Base-by-base conservation (phyloP, 1,140 invertebrate genomes). In the Drosophila repletoides region DNA sequence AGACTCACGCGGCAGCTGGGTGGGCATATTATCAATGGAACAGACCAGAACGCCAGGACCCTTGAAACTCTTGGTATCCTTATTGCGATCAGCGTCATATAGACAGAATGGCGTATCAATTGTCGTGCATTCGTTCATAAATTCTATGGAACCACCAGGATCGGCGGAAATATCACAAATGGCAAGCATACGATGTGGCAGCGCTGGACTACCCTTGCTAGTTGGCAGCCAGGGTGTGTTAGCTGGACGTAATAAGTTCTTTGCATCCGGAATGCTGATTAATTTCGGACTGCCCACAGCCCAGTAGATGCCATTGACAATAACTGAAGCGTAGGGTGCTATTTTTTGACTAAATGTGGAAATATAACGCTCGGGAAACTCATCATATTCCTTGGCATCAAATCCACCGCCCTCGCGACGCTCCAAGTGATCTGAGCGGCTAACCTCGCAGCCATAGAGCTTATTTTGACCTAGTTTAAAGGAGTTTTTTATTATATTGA, bases 21-120 rank as follows among this genome's bases (percentile, higher is more conserved):
- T 99, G 1, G 99, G 99, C 98, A 99, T 99, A 90, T 99, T 99
- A 91, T 99, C 98, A 63, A 99, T 99, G 2, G 97, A 98, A 90
- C 99, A 99, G 1, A 99, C 98, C 40, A 99, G 91, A 1, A 99
- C 98, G 14, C 99, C 99, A 0, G 96, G 95, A 2, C 98, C 98
- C 91, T 97, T 97, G 90, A 98, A 99, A 91, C 96, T 98, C 83
- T 99, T 98, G 0, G 95, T 97, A 69, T 98, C 97, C 89, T 98
- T 98, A 88, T 99, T 99, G 36, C 97, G 93, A 89, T 99, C 97
- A 2, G 98, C 98, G 91, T 99, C 98, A 89, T 99, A 99, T 0
- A 99, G 92, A 90, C 97, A 99, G 91, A 99, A 99, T 0, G 98
- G 98, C 9, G 97, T 98, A 87, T 99, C 98, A 46, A 99, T 99